Conservation (phyloP, 2,113 vertebrate genomes). For the Tympanuchus pallidicinctus region DNA sequence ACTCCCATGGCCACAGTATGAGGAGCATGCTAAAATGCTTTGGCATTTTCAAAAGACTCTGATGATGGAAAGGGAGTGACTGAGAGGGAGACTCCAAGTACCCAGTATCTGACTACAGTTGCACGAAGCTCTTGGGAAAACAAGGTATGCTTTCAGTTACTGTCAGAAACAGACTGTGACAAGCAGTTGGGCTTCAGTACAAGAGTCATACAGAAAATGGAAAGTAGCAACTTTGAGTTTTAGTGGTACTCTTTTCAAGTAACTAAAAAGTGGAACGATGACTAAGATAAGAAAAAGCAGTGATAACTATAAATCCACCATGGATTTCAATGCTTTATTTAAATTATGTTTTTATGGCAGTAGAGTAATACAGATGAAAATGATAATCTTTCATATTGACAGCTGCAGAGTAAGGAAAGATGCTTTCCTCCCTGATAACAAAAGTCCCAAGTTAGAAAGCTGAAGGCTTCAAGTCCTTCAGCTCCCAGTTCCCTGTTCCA, state of each 20-base stretch:
- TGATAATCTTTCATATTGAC: not conserved
- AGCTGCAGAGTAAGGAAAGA: not conserved
- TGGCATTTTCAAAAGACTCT: not conserved
- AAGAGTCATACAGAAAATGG: not conserved
- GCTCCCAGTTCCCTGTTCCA: not conserved
- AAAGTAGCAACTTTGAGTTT: conserved; percentile 38
- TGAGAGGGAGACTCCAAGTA: not conserved
- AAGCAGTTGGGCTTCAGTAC: not conserved
- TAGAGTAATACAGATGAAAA: not conserved
- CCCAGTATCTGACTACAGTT: not conserved
- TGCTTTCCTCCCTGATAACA: accelerated
- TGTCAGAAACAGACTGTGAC: not conserved
- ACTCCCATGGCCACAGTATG: not conserved
- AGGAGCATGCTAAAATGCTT: conserved; percentile 7
- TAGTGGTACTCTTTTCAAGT: conserved; percentile 31
- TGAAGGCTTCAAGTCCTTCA: not conserved
- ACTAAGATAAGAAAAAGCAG: conserved; percentile 31
- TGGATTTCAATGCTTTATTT: not conserved
- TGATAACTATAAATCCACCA: not conserved
- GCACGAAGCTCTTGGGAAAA: not conserved
- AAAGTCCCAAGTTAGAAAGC: not conserved
- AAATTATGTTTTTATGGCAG: not conserved
- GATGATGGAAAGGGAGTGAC: not conserved
- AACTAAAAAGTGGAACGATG: not conserved
- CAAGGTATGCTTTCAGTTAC: not conserved